Evolutionary conservation across 2,113 vertebrate species (phyloP).

Genomic region (Panthera uncia): DNA sequence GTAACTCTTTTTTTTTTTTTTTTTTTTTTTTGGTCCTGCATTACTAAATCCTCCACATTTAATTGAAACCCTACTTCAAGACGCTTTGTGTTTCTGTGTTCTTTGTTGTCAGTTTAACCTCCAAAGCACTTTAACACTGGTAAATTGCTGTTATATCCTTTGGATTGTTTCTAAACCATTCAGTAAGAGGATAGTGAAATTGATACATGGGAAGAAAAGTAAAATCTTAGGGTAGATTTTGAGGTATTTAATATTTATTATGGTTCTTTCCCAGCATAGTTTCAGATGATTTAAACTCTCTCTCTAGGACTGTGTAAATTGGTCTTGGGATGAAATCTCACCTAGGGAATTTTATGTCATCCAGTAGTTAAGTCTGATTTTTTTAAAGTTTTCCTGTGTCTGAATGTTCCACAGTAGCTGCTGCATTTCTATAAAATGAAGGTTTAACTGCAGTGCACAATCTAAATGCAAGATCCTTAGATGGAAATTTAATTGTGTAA

Average conservation of each 20-base stretch:
- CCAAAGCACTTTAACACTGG: conserved; percentile 85
- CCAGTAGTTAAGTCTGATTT: conserved; percentile 85
- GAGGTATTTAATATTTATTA: conserved; percentile 89
- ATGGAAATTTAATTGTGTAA: conserved; percentile 87
- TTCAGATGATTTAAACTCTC: conserved; percentile 84
- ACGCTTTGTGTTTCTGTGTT: conserved; percentile 83
- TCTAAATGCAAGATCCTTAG: conserved; percentile 84
- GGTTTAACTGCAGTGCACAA: conserved; percentile 79
- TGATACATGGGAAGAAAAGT: conserved; percentile 79
- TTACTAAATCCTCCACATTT: conserved; percentile 88
- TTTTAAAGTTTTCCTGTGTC: conserved; percentile 76
- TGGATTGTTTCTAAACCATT: conserved; percentile 79
- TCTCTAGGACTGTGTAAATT: conserved; percentile 82
- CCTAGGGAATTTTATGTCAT: conserved; percentile 84
- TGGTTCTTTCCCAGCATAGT: conserved; percentile 78
- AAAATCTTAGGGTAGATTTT: conserved; percentile 81
- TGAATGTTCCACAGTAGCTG: conserved; percentile 61
- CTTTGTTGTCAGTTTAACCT: conserved; percentile 88
- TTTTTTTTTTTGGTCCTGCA: conserved; percentile 73
- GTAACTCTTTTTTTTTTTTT: conserved; percentile 83
- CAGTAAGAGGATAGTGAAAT: conserved; percentile 79
- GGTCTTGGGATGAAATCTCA: conserved; percentile 82
- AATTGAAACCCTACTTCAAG: conserved; percentile 90
- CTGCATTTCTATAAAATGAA: conserved; percentile 73
- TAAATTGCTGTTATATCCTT: conserved; percentile 88